These are phyloP conservation scores for Prionchulus punctatus DNA, from an alignment of 2,888 invertebrate species.

Conservation along the genomic window DNA sequence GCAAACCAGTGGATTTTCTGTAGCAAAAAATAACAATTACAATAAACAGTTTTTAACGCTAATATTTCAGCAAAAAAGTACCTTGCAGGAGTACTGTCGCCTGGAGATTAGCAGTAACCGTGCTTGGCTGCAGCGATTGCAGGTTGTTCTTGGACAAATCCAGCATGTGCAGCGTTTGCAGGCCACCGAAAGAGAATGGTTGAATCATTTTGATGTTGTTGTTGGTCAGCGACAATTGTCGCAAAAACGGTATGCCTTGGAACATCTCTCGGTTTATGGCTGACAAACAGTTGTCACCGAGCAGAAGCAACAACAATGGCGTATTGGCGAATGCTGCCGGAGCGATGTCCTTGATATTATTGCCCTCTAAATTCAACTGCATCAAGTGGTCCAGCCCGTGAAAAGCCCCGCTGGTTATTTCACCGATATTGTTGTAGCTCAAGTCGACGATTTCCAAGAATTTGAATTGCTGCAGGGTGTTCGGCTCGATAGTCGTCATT, in stretches of 20 bases:
- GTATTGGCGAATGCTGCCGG: slow-evolving; percentile 29
- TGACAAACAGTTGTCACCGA: slow-evolving; percentile 28
- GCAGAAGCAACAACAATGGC: slow-evolving; percentile 29
- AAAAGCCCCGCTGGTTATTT: slow-evolving; percentile 4
- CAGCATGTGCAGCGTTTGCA: slow-evolving; percentile 71
- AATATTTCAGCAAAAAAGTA: slow-evolving; percentile 8
- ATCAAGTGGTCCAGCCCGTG: slow-evolving; percentile 27
- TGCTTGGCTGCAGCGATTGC: slow-evolving; percentile 19
- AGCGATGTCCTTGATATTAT: slow-evolving; percentile 23
- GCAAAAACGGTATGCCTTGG: slow-evolving; percentile 29
- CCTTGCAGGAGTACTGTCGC: slow-evolving; percentile 28
- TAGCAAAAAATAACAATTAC: too few relatives aligned
- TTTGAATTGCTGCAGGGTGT: slow-evolving; percentile 49
- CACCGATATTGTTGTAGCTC: slow-evolving; percentile 26
- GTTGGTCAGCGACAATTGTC: slow-evolving; percentile 29
- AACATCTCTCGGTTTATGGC: slow-evolving; percentile 17
- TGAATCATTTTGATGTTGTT: slow-evolving; percentile 29
- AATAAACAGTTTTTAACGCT: too few relatives aligned
- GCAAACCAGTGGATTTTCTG: slow-evolving; percentile 32
- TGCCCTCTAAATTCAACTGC: slow-evolving; percentile 30
- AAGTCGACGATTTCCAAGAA: slow-evolving; percentile 24
- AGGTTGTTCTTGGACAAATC: slow-evolving; percentile 63
- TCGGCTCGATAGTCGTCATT: slow-evolving; percentile 41
- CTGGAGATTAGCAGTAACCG: slow-evolving; percentile 24
- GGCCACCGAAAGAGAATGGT: slow-evolving; percentile 48